Percentiles rank a stretch among this genome's conserved stretches.
These are phyloP conservation scores for Megamerina dolium DNA, from an alignment of 2,888 invertebrate genomes.

Conservation along the genomic window DNA sequence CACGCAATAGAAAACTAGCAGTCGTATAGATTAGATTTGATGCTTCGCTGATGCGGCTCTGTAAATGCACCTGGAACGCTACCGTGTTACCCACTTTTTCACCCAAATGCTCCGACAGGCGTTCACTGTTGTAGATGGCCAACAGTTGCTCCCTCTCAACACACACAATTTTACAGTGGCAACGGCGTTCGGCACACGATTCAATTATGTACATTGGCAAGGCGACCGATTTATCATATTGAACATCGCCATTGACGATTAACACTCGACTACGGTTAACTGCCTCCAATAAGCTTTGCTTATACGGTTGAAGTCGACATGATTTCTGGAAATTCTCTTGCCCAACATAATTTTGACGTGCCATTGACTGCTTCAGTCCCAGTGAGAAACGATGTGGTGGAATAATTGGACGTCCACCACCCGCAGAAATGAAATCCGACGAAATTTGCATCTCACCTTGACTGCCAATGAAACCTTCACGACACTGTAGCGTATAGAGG, in stretches of 20 bases:
- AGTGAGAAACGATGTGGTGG: slow-evolving; percentile 26
- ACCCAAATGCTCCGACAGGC: slow-evolving; percentile 64
- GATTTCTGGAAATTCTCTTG: slow-evolving; percentile 13
- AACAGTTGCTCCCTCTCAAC: slow-evolving; percentile 86
- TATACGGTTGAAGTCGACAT: slow-evolving; percentile 13
- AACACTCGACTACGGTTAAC: slow-evolving; percentile 60
- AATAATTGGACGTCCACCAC: slow-evolving; percentile 16
- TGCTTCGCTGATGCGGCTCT: slow-evolving; percentile 29
- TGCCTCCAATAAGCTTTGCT: slow-evolving; percentile 15
- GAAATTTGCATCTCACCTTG: slow-evolving; percentile 16
- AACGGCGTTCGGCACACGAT: slow-evolving; percentile 56
- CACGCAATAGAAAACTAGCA: slow-evolving; percentile 56
- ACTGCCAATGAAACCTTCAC: slow-evolving; percentile 13
- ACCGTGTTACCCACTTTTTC: slow-evolving; percentile 64
- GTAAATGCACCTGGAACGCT: slow-evolving; percentile 50
- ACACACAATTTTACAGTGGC: slow-evolving; percentile 77
- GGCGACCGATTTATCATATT: slow-evolving; percentile 88
- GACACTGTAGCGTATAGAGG: slow-evolving; percentile 18
- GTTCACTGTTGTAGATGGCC: slow-evolving; percentile 80
- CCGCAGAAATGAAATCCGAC: slow-evolving; percentile 11
- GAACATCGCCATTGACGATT: slow-evolving; percentile 82
- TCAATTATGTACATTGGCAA: slow-evolving; percentile 88
- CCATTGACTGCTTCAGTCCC: slow-evolving; percentile 25
- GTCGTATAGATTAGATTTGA: slow-evolving; percentile 35
- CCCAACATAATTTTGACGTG: slow-evolving; percentile 15